Base-by-base conservation (phyloP, 2,888 invertebrate genomes). In the Campoplex capitator region DNA sequence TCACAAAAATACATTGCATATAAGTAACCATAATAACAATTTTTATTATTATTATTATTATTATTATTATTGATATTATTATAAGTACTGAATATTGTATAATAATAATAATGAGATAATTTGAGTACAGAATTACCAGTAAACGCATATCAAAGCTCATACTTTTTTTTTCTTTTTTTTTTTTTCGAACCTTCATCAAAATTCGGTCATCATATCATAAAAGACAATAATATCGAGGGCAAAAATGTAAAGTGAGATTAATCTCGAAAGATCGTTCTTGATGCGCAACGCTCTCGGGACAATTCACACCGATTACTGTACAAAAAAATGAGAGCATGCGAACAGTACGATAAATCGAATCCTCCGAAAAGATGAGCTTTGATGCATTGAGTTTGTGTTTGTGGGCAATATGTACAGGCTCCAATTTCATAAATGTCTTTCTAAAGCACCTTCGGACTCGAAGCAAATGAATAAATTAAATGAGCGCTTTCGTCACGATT, bases 1-100 rank as follows among this genome's bases (percentile, higher is more conserved):
- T 93, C 94, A 93, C 93, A 94, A 94, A 94, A 94, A 94, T 94
- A 94, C 93, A 93, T 93, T 91, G 91, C 92, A 92, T 92, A 91
- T 89, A 88, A 87, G 87, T 92, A 92, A 88, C 81, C 85, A 84
- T 88, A 85, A 77, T 88, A 71, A 45, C 56, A 35, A 79, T 79
- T 45, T 58, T 79, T 78, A 77, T 81, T 74, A 81, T 77, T 54
- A 65, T 73, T 77, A 56, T 28, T 82, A 54, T 28, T 54, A 78
- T 74, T 56, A 82, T 78, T 16, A 42, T 84, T n/a, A 56, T 28
- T 82, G 62, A 38, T 54, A 78, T 74, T 56, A 82, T 78, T 16
- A 42, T 84, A 56, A 84, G 79, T 70, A 83, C 77, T 42, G 74
- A 70, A 56, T 83, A 42, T 32, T 54, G 38, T 67, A 48, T 62